Conservation (phyloP, 1,140 invertebrate species). For the Thalassaphorura encarpata region DNA sequence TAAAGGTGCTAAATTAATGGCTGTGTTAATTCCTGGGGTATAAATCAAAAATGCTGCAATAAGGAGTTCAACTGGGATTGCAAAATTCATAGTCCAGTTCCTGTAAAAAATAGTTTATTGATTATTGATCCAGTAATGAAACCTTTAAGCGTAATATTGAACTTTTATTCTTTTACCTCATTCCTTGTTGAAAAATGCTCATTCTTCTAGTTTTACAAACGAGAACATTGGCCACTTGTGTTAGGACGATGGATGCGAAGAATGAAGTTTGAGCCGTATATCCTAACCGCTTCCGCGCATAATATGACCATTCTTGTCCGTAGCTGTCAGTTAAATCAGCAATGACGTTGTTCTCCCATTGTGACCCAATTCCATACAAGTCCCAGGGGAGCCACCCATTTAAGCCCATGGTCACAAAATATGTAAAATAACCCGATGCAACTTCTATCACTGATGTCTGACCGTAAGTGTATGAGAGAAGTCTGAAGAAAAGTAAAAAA, state of each 20-base stretch:
- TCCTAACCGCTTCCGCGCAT: conserved; percentile 50
- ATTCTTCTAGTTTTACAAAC: conserved; percentile 56
- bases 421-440: conserved; percentile 45
- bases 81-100: conserved; percentile 65
- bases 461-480: conserved; percentile 39
- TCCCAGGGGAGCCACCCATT: conserved; percentile 47
- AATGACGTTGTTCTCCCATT: conserved; percentile 48
- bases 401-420: conserved; percentile 50
- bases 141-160: neutral
- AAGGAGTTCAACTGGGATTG: conserved; percentile 59
- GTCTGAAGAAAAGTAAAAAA: conserved; percentile 1
- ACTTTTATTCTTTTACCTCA: conserved; percentile 45
- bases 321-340: conserved; percentile 51
- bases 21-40: conserved; percentile 56
- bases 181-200: conserved; percentile 55
- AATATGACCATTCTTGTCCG: conserved; percentile 54
- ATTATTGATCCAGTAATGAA: neutral
- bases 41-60: conserved; percentile 60
- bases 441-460: conserved; percentile 48
- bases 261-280: conserved; percentile 59
- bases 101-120: conserved; percentile 36
- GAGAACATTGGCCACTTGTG: conserved; percentile 59
- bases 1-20: conserved; percentile 44
- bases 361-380: conserved; percentile 43
- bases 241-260: conserved; percentile 57